A percentile compares a stretch with the other conserved stretches of the same genome.
phyloP scores from a whole-genome alignment of 2,888 invertebrate species.

The Philopedon plagiatum region DNA sequence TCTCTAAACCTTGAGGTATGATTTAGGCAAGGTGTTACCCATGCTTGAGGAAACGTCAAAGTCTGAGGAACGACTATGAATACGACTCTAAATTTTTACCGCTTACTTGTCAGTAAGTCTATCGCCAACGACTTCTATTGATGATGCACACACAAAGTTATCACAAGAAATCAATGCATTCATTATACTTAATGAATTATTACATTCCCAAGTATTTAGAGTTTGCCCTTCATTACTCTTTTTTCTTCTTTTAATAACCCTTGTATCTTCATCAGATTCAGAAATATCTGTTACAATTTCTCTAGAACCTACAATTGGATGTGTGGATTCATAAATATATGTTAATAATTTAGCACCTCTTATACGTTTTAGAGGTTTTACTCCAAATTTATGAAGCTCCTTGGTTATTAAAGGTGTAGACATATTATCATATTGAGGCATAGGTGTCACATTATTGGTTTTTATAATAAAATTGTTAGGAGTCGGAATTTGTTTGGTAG shows the following conservation, averaged over 20 bases:
- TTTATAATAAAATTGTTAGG: constrained; percentile 68
- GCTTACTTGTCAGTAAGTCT: constrained; percentile 56
- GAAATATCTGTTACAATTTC: constrained; percentile 38
- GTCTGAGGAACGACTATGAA: no score
- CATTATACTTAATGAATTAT: background rate
- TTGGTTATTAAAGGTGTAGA: constrained; percentile 72
- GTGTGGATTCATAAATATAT: constrained; percentile 79
- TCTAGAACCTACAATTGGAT: constrained; percentile 71
- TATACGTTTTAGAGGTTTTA: constrained; percentile 76
- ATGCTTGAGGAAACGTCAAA: no score
- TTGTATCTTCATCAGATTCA: constrained; percentile 48
- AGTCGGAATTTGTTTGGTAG: background rate
- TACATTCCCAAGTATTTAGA: background rate
- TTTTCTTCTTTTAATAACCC: constrained; percentile 54
- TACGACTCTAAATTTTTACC: no score
- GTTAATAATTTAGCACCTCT: constrained; percentile 76
- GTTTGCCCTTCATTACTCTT: constrained; percentile 10
- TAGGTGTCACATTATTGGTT: constrained; percentile 73
- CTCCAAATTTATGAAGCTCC: constrained; percentile 76
- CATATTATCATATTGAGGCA: constrained; percentile 74
- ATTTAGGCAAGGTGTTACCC: no score
- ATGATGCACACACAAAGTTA: background rate
- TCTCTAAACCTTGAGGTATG: no score
- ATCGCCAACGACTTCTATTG: constrained; percentile 58
- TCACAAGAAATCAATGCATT: background rate